Evolutionary conservation across 2,113 vertebrate species (phyloP).

Genomic region (Tupaia tana): DNA sequence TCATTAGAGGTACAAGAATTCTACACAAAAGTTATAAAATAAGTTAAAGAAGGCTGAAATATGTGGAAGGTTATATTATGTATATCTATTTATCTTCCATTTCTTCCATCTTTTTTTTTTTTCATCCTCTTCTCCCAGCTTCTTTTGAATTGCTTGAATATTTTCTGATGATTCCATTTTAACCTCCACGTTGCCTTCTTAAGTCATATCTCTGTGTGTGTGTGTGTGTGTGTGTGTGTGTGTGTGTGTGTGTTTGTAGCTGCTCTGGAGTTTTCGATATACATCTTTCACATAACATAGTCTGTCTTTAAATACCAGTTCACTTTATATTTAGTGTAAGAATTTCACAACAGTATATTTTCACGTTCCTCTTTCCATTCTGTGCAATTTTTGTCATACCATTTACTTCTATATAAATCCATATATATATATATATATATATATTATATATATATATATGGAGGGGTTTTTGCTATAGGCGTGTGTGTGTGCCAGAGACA

Average conservation of each 20-base stretch:
- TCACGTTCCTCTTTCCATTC: not conserved
- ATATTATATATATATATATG: not conserved
- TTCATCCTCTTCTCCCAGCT: not conserved
- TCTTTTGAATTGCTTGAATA: not conserved
- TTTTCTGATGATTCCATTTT: constrained; percentile 21
- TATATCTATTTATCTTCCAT: not conserved
- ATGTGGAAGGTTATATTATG: not conserved
- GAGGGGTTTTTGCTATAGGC: too few relatives aligned
- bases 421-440: not conserved
- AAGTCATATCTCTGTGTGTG: not conserved
- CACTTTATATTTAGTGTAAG: not conserved
- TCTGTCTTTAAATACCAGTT: not conserved
- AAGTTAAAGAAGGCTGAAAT: not conserved
- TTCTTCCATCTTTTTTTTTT: not conserved
- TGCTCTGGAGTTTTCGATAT: not conserved
- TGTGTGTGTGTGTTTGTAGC: not conserved
- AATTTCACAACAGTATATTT: not conserved
- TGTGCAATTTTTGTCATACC: constrained; percentile 1
- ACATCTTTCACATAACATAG: not conserved
- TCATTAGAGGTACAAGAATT: not conserved
- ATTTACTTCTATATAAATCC: not conserved
- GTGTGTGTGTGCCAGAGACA: too few relatives aligned
- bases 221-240: not conserved
- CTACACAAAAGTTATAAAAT: not conserved
- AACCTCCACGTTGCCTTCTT: not conserved